These are phyloP conservation scores for Sardinella longiceps DNA, from an alignment of 2,797 vertebrate genomes.

Conservation along the genomic window DNA sequence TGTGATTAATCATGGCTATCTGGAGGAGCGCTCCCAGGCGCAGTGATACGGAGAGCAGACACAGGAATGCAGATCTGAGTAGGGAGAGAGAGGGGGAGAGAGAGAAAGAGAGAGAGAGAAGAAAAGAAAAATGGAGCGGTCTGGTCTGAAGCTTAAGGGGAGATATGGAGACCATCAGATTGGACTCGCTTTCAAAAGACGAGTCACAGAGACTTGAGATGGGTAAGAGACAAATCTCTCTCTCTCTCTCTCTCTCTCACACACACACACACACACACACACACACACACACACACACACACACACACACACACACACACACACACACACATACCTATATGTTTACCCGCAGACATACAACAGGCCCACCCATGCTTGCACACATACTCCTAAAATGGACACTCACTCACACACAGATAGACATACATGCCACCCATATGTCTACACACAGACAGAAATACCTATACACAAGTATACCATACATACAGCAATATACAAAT, in stretches of 20 bases:
- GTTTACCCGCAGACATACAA: background rate
- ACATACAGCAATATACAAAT: conserved; percentile 10
- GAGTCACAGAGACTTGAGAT: background rate
- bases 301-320: background rate
- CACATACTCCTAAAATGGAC: background rate
- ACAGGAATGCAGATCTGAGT: conserved; percentile 28
- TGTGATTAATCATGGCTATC: conserved; percentile 23
- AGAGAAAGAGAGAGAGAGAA: background rate
- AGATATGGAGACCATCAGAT: background rate
- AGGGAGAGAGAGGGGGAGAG: background rate
- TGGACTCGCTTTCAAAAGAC: background rate
- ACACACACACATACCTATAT: background rate
- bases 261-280: background rate
- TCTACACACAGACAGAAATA: conserved; percentile 2
- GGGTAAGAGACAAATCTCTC: background rate
- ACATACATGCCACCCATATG: background rate
- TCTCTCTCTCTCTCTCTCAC: background rate
- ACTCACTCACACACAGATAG: background rate
- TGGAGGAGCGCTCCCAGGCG: background rate
- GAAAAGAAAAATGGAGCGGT: no score
- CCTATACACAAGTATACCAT: background rate
- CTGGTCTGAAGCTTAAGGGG: background rate
- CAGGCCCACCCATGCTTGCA: background rate
- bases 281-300: background rate
- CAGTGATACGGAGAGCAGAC: conserved; percentile 1